phyloP scores from a whole-genome alignment of 2,888 invertebrate genomes.

The Drosophila subquinaria region DNA sequence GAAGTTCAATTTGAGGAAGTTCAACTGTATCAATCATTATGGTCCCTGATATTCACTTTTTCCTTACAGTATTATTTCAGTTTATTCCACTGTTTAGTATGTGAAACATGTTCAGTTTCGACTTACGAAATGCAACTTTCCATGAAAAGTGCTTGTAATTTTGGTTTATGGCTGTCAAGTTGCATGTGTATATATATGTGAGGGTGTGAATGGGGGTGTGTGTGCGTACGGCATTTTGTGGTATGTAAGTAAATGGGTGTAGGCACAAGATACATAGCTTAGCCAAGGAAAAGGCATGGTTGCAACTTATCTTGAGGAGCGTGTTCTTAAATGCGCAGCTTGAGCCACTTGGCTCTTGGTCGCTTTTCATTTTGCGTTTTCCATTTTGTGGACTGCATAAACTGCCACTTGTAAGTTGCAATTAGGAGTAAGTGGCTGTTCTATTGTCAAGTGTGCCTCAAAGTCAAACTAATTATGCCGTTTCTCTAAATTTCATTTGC shows the following conservation, averaged over 20 bases:
- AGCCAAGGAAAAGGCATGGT: conserved; percentile 36
- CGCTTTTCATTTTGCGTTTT: background rate
- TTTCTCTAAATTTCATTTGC: conserved; percentile 15
- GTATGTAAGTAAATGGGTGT: background rate
- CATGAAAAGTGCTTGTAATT: conserved; percentile 39
- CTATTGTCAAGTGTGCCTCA: conserved; percentile 40
- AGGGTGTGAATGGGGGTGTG: conserved; percentile 14
- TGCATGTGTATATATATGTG: conserved; percentile 8
- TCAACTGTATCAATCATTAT: too few species aligned
- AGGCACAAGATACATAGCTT: conserved; percentile 41
- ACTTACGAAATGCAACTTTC: conserved; percentile 3
- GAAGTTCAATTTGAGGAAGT: too few species aligned
- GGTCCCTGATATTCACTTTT: too few species aligned
- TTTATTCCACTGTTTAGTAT: background rate
- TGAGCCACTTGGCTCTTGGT: conserved; percentile 33
- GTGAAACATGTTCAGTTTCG: background rate
- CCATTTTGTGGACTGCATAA: conserved; percentile 20
- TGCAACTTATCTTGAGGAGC: conserved; percentile 31
- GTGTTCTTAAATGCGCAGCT: conserved; percentile 40
- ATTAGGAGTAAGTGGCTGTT: conserved; percentile 44
- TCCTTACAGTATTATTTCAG: background rate
- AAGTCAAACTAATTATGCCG: conserved; percentile 42
- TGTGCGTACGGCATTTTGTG: background rate
- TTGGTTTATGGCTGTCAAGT: conserved; percentile 44
- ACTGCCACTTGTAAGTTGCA: conserved; percentile 55